Evolutionary conservation across 1,140 invertebrate species (phyloP), one percentile per base, ranked within the genome.

Genomic region (Zaprionus taronus): DNA sequence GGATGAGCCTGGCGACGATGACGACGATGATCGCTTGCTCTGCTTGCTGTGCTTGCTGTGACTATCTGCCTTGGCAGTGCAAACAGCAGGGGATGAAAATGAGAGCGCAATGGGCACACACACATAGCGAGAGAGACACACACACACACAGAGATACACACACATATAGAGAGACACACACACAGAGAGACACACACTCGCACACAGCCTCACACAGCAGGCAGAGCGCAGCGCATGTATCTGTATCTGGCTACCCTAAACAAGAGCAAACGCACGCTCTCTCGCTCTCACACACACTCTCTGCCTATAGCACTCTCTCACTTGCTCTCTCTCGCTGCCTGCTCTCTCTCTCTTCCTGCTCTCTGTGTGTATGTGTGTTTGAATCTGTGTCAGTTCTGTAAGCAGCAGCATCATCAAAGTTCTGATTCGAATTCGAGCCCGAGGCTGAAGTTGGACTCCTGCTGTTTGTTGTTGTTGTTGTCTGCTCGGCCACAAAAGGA

Each of bases 311-410:
- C 31, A 31, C 28, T 20, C 41, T 49, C 69, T 51, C 41, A 26
- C 53, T 26, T 20, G 31, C 51, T 58, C 67, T 49, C 53, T 12
- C 72, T 31, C 44, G 5, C 47, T 56, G 57, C 47, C 68, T 36
- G 22, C 36, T 47, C 63, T 44, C 17, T 66, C 17, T 66, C 15
- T 15, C 41, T 15, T 22, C 63, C 15, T 65, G 12, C 44, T 51
- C 9, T 41, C 11, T 64, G 15, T 51, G 22, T 31, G 67, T 63
- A 15, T 55, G 61, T 55, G 67, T 72, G n/a, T 58, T 63, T 17
- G 72, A 91, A 90, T 90, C 86, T 90, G 85, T 90, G 85, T 91
- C 85, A 90, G 81, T 77, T 85, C 57, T 51, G 47, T 17, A 64
- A 77, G 74, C 61, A 71, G 36, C 60, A 67, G 72, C 78, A 81